Percentiles rank a stretch among this genome's conserved stretches.
These are phyloP conservation scores for Muscicapa striata DNA, from an alignment of 2,797 vertebrate species.

Conservation along the genomic window DNA sequence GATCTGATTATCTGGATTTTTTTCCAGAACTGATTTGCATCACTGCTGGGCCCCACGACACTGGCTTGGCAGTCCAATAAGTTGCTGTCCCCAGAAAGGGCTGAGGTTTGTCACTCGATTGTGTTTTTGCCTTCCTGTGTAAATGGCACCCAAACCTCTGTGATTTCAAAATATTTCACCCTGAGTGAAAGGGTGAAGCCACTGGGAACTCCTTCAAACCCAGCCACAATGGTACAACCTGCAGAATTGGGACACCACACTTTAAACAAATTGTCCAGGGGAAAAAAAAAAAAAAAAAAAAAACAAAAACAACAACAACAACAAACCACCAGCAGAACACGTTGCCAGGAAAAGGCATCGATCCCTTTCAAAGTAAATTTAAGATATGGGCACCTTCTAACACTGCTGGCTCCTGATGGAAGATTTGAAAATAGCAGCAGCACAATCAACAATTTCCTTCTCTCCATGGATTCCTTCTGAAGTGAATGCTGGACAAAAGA, in stretches of 20 bases:
- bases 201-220: background rate
- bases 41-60: background rate
- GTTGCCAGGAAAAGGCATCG: background rate
- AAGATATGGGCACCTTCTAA: background rate
- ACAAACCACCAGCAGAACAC: background rate
- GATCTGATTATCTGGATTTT: background rate
- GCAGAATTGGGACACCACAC: background rate
- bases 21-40: background rate
- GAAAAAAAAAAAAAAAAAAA: background rate
- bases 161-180: background rate
- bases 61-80: background rate
- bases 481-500: background rate
- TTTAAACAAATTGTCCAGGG: background rate
- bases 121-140: background rate
- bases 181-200: background rate
- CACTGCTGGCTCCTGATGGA: background rate
- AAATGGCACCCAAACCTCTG: background rate
- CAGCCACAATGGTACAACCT: background rate
- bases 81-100: background rate
- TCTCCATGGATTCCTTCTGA: background rate
- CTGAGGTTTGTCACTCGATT: background rate
- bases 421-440: background rate
- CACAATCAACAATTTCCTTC: background rate
- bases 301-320: accelerated
- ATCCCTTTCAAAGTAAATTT: background rate